Percentiles rank a stretch among this genome's conserved stretches.
phyloP scores from a whole-genome alignment of 2,888 invertebrate genomes.

The Clitarchus hookeri region DNA sequence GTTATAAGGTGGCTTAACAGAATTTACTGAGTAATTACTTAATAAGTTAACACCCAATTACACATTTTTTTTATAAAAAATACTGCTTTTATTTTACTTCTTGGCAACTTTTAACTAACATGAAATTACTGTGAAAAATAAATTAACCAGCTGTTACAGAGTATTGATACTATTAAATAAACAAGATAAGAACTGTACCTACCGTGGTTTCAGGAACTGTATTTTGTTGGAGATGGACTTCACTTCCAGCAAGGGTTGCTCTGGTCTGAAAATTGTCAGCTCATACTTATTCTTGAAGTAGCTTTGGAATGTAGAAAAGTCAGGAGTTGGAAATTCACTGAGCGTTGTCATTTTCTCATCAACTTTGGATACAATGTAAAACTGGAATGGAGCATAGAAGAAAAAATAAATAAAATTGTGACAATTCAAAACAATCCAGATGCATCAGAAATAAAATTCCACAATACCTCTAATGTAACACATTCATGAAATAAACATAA shows the following conservation, averaged over 20 bases:
- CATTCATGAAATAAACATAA: too few species aligned
- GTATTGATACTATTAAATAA: neutral
- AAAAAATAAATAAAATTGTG: conserved; percentile 4
- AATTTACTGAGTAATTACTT: too few species aligned
- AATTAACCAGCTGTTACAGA: conserved; percentile 29
- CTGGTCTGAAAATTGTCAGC: conserved; percentile 63
- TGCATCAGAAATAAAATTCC: too few species aligned
- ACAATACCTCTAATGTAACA: too few species aligned
- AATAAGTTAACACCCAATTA: neutral
- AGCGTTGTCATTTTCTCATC: conserved; percentile 67
- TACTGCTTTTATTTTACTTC: neutral
- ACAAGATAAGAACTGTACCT: conserved; percentile 28
- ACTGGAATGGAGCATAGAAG: conserved; percentile 47
- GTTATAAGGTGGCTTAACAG: too few species aligned
- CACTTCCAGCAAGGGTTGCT: conserved; percentile 83
- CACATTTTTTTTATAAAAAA: neutral
- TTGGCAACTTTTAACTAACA: neutral
- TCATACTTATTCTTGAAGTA: conserved; percentile 80
- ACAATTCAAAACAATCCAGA: too few species aligned
- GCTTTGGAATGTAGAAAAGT: conserved; percentile 66
- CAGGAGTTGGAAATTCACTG: conserved; percentile 67
- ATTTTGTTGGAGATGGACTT: conserved; percentile 65
- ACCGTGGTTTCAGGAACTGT: conserved; percentile 65
- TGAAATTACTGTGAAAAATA: neutral
- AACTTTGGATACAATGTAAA: conserved; percentile 73